Evolutionary conservation across 64 coral and sea anemone genomes (phyloP).

Genomic region (Montipora efflorescens): DNA sequence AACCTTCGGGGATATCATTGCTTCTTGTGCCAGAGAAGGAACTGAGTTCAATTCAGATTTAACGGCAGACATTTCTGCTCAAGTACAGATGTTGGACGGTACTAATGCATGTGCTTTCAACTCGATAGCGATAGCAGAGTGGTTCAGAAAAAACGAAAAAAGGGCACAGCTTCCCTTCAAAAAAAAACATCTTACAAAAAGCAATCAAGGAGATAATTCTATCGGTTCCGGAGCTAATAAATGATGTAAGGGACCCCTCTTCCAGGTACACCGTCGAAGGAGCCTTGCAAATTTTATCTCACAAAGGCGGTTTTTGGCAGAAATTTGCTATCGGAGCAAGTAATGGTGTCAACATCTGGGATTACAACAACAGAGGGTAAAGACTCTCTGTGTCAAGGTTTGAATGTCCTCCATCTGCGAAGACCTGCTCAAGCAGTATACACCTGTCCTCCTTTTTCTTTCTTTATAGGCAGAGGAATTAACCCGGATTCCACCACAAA

Average conservation of each 20-base stretch:
- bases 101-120: not conserved
- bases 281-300: not conserved
- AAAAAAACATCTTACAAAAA: not conserved
- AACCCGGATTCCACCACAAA: not conserved
- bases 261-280: not conserved
- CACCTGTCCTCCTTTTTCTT: constrained; percentile 7
- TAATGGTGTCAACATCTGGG: not conserved
- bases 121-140: not conserved
- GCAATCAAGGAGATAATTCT: not conserved
- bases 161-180: not conserved
- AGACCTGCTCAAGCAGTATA: not conserved
- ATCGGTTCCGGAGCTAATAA: not conserved
- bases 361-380: not conserved
- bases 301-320: not conserved
- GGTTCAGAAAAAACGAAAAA: not conserved
- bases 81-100: not conserved
- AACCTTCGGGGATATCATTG: no score
- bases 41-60: no score
- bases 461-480: not conserved
- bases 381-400: not conserved
- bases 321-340: not conserved
- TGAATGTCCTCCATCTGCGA: not conserved
- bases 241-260: not conserved
- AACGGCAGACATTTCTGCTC: no score
- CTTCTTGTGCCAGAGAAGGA: no score